These are phyloP conservation scores for Theonella swinhoei DNA, from an alignment of 37 sponge, comb jelly and placozoan species.

Conservation along the genomic window DNA sequence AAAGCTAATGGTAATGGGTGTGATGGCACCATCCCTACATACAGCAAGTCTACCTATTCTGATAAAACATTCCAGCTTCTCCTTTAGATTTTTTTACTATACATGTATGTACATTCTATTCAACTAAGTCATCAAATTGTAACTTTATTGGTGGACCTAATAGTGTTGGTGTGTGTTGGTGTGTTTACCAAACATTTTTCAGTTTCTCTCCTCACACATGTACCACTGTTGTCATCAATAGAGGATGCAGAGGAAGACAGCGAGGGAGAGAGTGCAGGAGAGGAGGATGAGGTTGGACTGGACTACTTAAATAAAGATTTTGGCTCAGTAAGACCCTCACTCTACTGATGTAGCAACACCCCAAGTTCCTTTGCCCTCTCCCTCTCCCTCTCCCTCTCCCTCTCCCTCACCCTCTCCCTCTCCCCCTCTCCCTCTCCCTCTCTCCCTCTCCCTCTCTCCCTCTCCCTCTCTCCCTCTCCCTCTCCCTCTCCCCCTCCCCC, in stretches of 20 bases:
- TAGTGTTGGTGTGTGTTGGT: too few relatives aligned
- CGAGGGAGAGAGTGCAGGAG: conserved; percentile 47
- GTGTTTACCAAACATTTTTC: background rate
- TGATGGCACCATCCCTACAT: too few relatives aligned
- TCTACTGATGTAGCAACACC: too few relatives aligned
- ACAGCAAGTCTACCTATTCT: too few relatives aligned
- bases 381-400: too few relatives aligned
- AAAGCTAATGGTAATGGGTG: too few relatives aligned
- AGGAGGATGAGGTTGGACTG: conserved; percentile 68
- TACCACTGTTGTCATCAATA: background rate
- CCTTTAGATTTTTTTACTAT: too few relatives aligned
- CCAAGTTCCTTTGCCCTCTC: too few relatives aligned
- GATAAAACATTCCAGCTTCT: too few relatives aligned
- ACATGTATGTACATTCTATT: too few relatives aligned
- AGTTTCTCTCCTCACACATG: background rate
- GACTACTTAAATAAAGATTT: conserved; percentile 63
- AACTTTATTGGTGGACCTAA: too few relatives aligned
- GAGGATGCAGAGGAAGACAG: conserved; percentile 46
- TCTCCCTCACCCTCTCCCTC: background rate
- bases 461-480: background rate
- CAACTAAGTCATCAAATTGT: too few relatives aligned
- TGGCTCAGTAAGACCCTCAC: conserved; percentile 14
- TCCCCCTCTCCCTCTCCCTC: background rate
- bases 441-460: background rate
- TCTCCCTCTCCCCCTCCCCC: background rate